Percentiles rank a stretch among this genome's conserved stretches.
phyloP scores from a whole-genome alignment of 2,113 vertebrate species.

The Nyctereutes procyonoides region DNA sequence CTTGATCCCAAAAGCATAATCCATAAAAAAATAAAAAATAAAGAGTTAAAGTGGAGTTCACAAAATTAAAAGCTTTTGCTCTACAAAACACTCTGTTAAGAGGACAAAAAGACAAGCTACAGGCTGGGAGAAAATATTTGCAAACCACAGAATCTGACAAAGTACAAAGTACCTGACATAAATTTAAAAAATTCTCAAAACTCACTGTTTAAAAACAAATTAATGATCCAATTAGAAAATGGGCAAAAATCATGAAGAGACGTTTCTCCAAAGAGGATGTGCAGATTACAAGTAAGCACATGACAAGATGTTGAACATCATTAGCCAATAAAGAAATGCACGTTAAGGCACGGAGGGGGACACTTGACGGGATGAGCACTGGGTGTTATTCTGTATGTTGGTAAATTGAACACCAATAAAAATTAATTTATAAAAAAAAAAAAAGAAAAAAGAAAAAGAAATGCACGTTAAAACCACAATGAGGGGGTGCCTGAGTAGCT shows the following conservation, averaged over 20 bases:
- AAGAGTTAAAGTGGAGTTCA: background rate
- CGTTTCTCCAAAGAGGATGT: background rate
- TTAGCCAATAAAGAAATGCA: background rate
- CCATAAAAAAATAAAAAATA: background rate
- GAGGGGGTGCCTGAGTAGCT: too few relatives aligned
- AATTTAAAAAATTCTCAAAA: background rate
- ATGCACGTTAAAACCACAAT: background rate
- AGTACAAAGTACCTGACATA: background rate
- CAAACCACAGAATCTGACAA: background rate
- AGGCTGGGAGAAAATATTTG: conserved; percentile 1
- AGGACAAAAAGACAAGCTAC: background rate
- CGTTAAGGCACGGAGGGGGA: too few relatives aligned
- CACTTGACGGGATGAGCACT: too few relatives aligned
- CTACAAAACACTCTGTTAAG: background rate
- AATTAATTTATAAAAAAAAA: too few relatives aligned
- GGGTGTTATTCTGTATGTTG: too few relatives aligned
- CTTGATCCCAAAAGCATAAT: background rate
- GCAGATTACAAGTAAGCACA: background rate
- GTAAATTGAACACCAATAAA: too few relatives aligned
- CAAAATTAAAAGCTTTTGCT: background rate
- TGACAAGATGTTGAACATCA: background rate
- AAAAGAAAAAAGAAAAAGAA: too few relatives aligned
- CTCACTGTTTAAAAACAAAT: background rate
- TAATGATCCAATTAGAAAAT: conserved; percentile 24
- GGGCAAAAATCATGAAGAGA: background rate